Evolutionary conservation across 1,140 invertebrate species (phyloP), one percentile per base, ranked within the genome.

Genomic region (Tetramorium parvispinum): DNA sequence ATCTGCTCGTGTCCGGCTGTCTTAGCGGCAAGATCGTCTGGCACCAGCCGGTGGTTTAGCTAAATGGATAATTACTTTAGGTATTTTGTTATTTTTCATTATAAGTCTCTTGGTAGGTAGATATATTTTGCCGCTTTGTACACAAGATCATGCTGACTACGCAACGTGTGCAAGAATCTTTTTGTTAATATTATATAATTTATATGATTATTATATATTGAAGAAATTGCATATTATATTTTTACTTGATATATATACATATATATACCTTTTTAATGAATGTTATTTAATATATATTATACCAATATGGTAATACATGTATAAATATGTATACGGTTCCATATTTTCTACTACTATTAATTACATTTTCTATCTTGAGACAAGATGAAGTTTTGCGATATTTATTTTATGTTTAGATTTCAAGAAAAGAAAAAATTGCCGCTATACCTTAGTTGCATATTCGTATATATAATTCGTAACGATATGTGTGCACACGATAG

Each of bases 1-100:
- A 97, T 92, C 95, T 98, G 83, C 96, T 99, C 7, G 98, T 98
- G 3, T 98, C 98, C 8, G 98, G 98, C 16, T 99, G 98, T 95
- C 96, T 98, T 4, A 96, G 97, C 71, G 98, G 98, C 3, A 97
- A 97, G 92, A 97, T 99, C 66, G 97, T 97, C 43, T 99, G 98
- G 97, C 98, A 99, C 95, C 97, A 98, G 88, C 98, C 98, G 11
- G 95, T 96, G 51, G 94, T 97, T 87, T 97, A 96, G 95, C 85
- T 83, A 89, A 78, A 88, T 89, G 65, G 46, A 89, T 89, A 55
- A 53, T 76, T 87, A 27, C 53, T 55, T 57, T 66, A 43, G 77
- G 11, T n/a, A 49, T 8, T 59, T 76, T 46, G 40, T 88, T 81
- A 53, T 89, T 85, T 86, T 86, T 68, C 63, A 61, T 73, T 32